These are phyloP conservation scores for Delphinapterus leucas DNA, from an alignment of 2,113 vertebrate genomes.

Conservation along the genomic window DNA sequence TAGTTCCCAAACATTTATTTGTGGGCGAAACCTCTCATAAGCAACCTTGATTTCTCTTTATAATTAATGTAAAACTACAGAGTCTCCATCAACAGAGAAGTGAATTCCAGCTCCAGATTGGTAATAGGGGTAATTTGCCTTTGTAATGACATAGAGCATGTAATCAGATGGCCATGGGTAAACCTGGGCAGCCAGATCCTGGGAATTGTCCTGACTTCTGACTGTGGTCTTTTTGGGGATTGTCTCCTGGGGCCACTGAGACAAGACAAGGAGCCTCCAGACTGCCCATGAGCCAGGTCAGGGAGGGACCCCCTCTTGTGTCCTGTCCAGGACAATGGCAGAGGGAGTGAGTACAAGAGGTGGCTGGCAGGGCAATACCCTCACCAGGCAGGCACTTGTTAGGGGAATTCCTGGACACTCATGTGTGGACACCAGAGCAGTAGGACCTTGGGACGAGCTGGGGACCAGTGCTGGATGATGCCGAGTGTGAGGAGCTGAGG, in stretches of 20 bases:
- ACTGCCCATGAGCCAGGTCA: not conserved
- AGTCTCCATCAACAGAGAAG: conserved; percentile 4
- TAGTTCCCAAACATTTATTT: not conserved
- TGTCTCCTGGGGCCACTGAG: not conserved
- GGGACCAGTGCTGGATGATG: accelerated
- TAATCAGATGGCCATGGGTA: conserved; percentile 7
- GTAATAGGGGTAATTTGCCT: not conserved
- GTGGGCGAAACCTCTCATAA: not conserved
- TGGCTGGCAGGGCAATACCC: not conserved
- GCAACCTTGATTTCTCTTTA: not conserved
- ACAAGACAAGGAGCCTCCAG: not conserved
- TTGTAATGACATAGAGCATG: not conserved
- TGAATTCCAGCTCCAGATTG: not conserved
- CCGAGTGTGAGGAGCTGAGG: accelerated
- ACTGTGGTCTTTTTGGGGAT: not conserved
- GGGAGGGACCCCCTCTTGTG: not conserved
- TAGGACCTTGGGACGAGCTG: not conserved
- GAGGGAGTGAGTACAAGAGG: too few relatives aligned
- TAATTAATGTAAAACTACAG: conserved; percentile 39
- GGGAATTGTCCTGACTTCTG: not conserved
- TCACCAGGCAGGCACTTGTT: not conserved
- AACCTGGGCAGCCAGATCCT: not conserved
- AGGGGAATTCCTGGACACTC: not conserved
- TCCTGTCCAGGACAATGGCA: not conserved
- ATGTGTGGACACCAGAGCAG: not conserved